These are phyloP conservation scores for Meleagris gallopavo DNA, from an alignment of 2,113 vertebrate species.

Conservation along the genomic window DNA sequence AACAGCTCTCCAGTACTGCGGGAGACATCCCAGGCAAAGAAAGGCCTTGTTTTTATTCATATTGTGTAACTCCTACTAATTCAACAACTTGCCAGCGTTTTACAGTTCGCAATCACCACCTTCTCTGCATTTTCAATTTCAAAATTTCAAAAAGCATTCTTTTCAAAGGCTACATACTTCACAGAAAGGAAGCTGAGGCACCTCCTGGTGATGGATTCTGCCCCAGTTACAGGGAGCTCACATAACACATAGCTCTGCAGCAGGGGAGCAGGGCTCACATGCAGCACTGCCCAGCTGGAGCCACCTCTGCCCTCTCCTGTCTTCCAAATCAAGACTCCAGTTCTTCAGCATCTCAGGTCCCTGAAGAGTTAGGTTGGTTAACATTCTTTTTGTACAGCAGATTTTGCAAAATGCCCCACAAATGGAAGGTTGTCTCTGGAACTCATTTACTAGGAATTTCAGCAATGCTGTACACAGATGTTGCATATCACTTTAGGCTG, in stretches of 20 bases:
- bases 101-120: not conserved
- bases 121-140: fast-evolving
- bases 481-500: not conserved
- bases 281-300: not conserved
- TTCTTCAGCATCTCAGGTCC: not conserved
- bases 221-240: not conserved
- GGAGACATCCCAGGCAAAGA: not conserved
- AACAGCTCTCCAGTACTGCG: not conserved
- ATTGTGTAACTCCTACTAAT: not conserved
- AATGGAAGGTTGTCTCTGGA: conserved; percentile 37
- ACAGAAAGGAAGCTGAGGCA: not conserved
- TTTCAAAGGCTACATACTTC: not conserved
- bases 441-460: conserved; percentile 68
- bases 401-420: conserved; percentile 3
- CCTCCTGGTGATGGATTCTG: not conserved
- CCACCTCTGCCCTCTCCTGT: not conserved
- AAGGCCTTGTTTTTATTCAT: not conserved
- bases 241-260: fast-evolving
- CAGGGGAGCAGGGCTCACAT: not conserved
- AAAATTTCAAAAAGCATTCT: not conserved
- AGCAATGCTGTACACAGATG: conserved; percentile 62
- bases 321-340: not conserved
- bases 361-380: not conserved
- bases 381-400: not conserved
- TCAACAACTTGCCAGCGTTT: not conserved